Evolutionary conservation across 2,888 invertebrate species (phyloP).

Genomic region (Orthonychiurus folsomi): DNA sequence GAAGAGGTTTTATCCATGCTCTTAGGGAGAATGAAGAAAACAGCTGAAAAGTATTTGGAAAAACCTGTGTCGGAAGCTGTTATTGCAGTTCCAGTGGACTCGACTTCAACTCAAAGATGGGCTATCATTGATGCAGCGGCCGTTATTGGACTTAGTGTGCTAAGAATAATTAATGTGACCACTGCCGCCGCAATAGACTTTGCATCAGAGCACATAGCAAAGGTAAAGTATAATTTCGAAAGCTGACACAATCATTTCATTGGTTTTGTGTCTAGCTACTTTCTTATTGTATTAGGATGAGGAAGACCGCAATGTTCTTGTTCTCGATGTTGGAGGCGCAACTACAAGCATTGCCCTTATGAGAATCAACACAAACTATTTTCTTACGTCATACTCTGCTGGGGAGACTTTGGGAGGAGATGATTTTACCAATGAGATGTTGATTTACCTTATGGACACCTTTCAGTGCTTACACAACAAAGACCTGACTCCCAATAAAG

Average conservation of each 20-base stretch:
- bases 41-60: background rate
- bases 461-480: slow-evolving; percentile 51
- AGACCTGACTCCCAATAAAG: slow-evolving; percentile 45
- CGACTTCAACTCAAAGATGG: background rate
- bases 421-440: slow-evolving; percentile 50
- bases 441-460: slow-evolving; percentile 51
- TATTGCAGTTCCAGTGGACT: background rate
- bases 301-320: background rate
- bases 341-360: background rate
- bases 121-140: background rate
- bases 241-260: background rate
- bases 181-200: background rate
- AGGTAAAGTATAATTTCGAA: background rate
- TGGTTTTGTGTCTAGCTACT: background rate
- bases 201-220: background rate
- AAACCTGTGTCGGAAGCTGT: background rate
- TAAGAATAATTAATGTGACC: background rate
- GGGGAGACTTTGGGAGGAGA: slow-evolving; percentile 50
- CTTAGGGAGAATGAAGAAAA: background rate
- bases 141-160: background rate
- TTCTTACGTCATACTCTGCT: background rate
- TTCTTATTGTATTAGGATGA: background rate
- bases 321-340: background rate
- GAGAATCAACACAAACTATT: background rate
- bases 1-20: background rate